Evolutionary conservation across 2,797 vertebrate species (phyloP), one percentile per base, ranked within the genome.

Genomic region (Varecia variegata): DNA sequence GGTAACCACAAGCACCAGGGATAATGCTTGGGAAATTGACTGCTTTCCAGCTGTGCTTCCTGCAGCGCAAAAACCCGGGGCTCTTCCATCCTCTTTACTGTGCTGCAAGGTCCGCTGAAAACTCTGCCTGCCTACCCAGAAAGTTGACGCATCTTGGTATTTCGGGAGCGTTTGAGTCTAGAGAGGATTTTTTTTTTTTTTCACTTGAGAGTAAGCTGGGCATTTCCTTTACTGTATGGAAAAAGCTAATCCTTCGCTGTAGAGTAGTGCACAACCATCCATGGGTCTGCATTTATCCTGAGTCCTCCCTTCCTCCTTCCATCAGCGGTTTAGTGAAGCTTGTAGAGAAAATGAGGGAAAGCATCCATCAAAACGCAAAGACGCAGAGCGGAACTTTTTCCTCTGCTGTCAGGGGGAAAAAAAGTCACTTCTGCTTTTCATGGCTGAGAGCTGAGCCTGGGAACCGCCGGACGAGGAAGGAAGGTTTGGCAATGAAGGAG

Each of bases 321-420:
- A 43, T 54, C 86, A 17, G 52, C 8, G 14, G 71, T 27, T 83
- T 76, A 58, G 35, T 14, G 92, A 79, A 67, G 77, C 93, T 95
- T 90, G 88, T 79, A 25, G 23, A 18, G 93, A 80, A 94, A 88
- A 73, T 38, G 50, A 83, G 52, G 7, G 32, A 91, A 85, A 74
- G 77, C 80, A 62, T 81, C 79, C 70, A 35, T 74, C 81, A 73
- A 70, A 92, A 88, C 25, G 56, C 97, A 38, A 11, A 79, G 83
- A 56, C 82, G 82, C 93, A 65, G 30, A 85, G 52, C 54, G 85
- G 90, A 96, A 97, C 96, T 97, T 97, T 94, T 94, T 82, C 88
- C 96, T 86, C 76, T 2, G 27, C 68, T 62, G 43, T 7, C 32
- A n/a, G 56, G 11, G 11, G 10, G 25, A 27, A 32, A 13, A 74